Percentiles rank a stretch among this genome's conserved stretches.
Evolutionary conservation across 2,797 vertebrate species (phyloP).

Genomic region (Anableps anableps): DNA sequence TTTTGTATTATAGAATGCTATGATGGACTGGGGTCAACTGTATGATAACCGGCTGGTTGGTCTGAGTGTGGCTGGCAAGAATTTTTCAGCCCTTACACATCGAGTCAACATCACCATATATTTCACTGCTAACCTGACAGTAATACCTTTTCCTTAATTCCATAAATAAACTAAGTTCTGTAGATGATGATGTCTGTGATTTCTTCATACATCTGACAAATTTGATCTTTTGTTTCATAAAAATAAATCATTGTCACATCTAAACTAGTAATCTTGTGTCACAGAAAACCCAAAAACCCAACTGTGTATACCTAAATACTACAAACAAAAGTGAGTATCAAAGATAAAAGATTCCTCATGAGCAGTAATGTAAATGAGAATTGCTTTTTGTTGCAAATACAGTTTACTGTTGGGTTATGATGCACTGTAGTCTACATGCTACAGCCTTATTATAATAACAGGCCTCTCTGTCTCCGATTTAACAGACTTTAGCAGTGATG

Average conservation of each 20-base stretch:
- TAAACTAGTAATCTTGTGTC: not conserved
- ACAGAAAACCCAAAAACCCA: constrained; percentile 29
- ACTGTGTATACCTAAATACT: constrained; percentile 46
- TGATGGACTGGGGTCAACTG: not conserved
- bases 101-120: constrained; percentile 56
- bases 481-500: constrained; percentile 15
- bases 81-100: constrained; percentile 27
- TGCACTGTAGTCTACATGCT: not conserved
- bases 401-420: not conserved
- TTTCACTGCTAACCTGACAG: not conserved
- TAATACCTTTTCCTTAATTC: constrained; percentile 9
- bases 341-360: not conserved
- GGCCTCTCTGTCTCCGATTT: not conserved
- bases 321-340: constrained; percentile 38
- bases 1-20: not conserved
- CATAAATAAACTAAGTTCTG: not conserved
- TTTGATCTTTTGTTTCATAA: not conserved
- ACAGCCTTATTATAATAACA: not conserved
- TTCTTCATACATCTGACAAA: not conserved
- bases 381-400: rapidly evolving
- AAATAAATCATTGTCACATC: not conserved
- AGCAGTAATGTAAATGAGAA: not conserved
- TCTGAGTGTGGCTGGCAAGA: constrained; percentile 37
- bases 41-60: constrained; percentile 41
- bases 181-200: not conserved